These are phyloP conservation scores for Meiosimyza platycephala DNA, from an alignment of 2,888 invertebrate species.

Conservation along the genomic window DNA sequence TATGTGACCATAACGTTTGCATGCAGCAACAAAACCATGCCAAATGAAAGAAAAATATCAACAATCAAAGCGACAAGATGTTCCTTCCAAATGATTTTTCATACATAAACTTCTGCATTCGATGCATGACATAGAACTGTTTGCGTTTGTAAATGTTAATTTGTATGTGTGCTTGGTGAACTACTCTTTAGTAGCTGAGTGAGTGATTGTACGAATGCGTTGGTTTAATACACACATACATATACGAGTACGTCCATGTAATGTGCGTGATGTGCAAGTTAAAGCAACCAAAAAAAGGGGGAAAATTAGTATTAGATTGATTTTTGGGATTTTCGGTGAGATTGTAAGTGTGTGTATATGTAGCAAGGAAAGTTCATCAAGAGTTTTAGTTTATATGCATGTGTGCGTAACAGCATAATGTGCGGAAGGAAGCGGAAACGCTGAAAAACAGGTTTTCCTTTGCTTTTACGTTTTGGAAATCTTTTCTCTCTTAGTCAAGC, in stretches of 20 bases:
- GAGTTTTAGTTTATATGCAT: neutral
- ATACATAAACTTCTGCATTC: constrained; percentile 16
- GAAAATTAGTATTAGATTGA: constrained; percentile 35
- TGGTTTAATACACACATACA: neutral
- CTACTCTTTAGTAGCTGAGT: neutral
- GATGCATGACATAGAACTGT: constrained; percentile 7
- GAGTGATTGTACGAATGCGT: neutral
- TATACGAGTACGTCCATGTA: constrained; percentile 18
- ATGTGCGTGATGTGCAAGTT: constrained; percentile 31
- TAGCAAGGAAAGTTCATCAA: too few relatives aligned
- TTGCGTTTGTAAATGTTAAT: neutral
- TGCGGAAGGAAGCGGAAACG: constrained; percentile 23
- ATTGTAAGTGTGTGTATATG: neutral
- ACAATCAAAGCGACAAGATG: constrained; percentile 3
- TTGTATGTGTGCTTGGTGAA: neutral
- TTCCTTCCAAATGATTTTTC: constrained; percentile 15
- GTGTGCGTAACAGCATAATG: neutral
- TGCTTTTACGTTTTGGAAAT: neutral
- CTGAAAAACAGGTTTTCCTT: constrained; percentile 22
- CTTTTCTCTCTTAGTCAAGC: neutral
- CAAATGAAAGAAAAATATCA: too few relatives aligned
- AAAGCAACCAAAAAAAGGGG: constrained; percentile 16
- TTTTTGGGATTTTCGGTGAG: constrained; percentile 28
- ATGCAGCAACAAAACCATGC: too few relatives aligned
- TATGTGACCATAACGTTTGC: neutral